Base-by-base conservation (phyloP, 2,113 vertebrate genomes). In the Lucifuga dentata region DNA sequence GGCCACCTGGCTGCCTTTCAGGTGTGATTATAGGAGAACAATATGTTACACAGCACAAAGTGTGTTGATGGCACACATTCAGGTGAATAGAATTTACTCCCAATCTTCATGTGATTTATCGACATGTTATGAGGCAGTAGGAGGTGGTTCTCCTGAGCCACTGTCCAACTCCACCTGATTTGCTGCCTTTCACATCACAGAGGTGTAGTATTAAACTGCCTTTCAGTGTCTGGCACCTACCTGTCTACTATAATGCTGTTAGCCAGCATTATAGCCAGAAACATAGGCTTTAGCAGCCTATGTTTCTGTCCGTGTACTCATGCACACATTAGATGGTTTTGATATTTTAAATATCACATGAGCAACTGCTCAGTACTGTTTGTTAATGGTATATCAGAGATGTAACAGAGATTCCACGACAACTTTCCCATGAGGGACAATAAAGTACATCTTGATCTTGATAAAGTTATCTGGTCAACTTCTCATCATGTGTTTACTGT, bases 1-100 rank as follows among this genome's bases (percentile, higher is more conserved):
- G 60, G 66, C 68, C 69, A 81, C 76, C 58, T 78, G 73, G 66
- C 76, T 57, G 39, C 59, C 46, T 69, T 60, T 83, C 71, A 83
- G 56, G 51, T 36, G 35, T 46, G 44, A 78, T 75, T 78, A 69
- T 17, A n/a, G 32, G 49, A 24, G 17, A 73, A 73, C 48, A 73
- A 66, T 79, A 45, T 39, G 43, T 55, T 39, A 65, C 73, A 36
- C 41, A 16, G 51, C 46, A 35, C 40, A 67, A 56, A 81, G 39
- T 64, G 63, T 58, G 44, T 61, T 50, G 24, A 11, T 78, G 73
- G 68, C 81, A 59, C 10, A 11, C 43, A 36, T 82, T 83, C 67
- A 84, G 50, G 38, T 4, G 3, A 12, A 39, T 57, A 57, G 33
- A 51, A 58, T 53, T 72, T 46, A 45, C 36, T 43, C 51, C 44